Percentiles rank a stretch among this genome's conserved stretches.
phyloP scores from a whole-genome alignment of 1,140 invertebrate genomes.

The Apolygus lucorum region DNA sequence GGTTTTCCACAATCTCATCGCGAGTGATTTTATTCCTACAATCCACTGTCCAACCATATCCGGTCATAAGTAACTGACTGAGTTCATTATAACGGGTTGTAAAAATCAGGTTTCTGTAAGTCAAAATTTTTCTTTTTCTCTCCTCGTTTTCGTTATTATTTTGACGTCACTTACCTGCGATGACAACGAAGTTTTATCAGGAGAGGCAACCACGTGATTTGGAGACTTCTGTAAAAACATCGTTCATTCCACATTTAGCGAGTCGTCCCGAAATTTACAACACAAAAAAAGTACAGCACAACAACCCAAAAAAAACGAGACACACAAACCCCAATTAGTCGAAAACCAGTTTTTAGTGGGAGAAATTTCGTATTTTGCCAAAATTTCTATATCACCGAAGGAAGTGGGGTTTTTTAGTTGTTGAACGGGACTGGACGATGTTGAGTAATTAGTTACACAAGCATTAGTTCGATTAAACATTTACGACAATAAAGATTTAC shows the following conservation, averaged over 20 bases:
- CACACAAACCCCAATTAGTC: too few species aligned
- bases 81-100: neutral
- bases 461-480: too few species aligned
- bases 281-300: neutral
- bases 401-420: too few species aligned
- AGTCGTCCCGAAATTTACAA: neutral
- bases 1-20: too few species aligned
- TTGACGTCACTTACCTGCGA: conserved; percentile 20
- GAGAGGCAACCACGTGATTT: conserved; percentile 29
- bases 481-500: too few species aligned
- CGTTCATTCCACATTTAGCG: neutral
- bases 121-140: neutral
- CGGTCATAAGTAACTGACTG: neutral
- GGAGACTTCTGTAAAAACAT: conserved; percentile 25
- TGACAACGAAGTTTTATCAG: conserved; percentile 18
- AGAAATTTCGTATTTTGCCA: too few species aligned
- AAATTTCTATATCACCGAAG: too few species aligned
- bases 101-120: neutral
- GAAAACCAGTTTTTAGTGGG: too few species aligned
- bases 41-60: neutral
- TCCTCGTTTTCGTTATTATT: too few species aligned
- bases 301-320: neutral
- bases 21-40: too few species aligned
- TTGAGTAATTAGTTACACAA: too few species aligned
- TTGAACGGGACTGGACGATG: too few species aligned